Evolutionary conservation across 1,140 invertebrate species (phyloP), one percentile per base, ranked within the genome.

Genomic region (Zeugodacus cucurbitae): DNA sequence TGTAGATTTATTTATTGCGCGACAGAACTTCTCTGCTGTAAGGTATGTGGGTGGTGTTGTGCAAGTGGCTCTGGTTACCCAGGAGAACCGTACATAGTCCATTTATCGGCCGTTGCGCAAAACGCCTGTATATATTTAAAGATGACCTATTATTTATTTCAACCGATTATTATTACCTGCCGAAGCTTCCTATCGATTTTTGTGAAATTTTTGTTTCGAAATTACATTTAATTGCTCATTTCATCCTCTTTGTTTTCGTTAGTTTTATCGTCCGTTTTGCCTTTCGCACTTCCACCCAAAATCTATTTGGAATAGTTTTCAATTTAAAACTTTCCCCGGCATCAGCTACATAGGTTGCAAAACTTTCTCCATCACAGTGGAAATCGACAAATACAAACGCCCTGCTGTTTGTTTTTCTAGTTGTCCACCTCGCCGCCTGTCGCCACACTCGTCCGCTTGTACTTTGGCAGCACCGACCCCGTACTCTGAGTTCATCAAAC

Each of bases 1-100:
- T 57, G n/a, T 37, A 1, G 54, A 86, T 37, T 86, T 86, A 86
- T 86, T 86, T 86, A 86, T 86, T 86, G 5, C 57, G 20, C 74
- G 20, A 54, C 22, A 48, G 57, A 22, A 29, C 29, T 8, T 34
- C n/a, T n/a, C 10, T 3, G 59, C 2, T 11, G 1, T 34, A 3
- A n/a, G 26, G 10, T 2, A 54, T 86, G 85, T 86, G 85, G 85
- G 85, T 86, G 85, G 85, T 2, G 26, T 78, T 78, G 37, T 22
- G 70, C 37, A 78, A 78, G 70, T 78, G 37, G 2, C 26, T 82
- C 7, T 14, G 17, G 2, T 48, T 48, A 1, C 20, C 1, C 5
- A 74, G 6, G 20, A 41, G 2, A 22, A 17, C 10, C 37, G 37
- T 41, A 7, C 22, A 41, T n/a, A 22, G 70, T 74, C 14, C 8